Base-by-base conservation (phyloP, 2,888 invertebrate species). In the Amiota minor region DNA sequence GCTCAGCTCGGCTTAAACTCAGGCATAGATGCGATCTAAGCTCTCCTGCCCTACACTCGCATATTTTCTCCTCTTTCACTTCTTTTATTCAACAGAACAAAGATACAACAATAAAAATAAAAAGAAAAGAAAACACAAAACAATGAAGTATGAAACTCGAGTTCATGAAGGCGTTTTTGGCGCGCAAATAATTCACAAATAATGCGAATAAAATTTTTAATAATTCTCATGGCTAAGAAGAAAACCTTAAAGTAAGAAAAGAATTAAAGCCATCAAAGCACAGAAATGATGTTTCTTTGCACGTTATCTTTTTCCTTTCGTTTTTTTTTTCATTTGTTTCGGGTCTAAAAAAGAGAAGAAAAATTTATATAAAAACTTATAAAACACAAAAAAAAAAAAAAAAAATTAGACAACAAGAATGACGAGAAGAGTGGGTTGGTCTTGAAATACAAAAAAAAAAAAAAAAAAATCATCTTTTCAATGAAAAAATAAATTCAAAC, bases 121-220 rank as follows among this genome's bases (percentile, higher is more conserved):
- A 23, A 1, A 23, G 3, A 23, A 23, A 35, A 35, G 6, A 35
- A 35, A 35, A 35, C 0, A 35, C 0, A 35, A 2, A 35, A 35
- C 2, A 35, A 35, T 6, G 35, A 0, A 35, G 35, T 6, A 35
- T 35, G 35, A 35, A 35, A 35, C 35, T 35, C 35, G 35, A 35
- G 6, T 8, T 35, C 35, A 35, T 81, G 82, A 73, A 81, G 81
- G 82, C 78, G 83, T 84, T 80, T 35, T 81, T 81, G 79, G 77
- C 78, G 82, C 82, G 83, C 81, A 83, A 81, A 88, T 88, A 88
- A 88, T 88, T 87, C 86, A 86, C 86, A 89, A 88, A 88, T 89
- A 88, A 88, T 88, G 88, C 88, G 89, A 88, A 89, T 87, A 87
- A 88, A 88, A 89, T 89, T 86, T 88, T 88, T 88, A 88, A 88